Percentiles rank a stretch among this genome's conserved stretches.
These are phyloP conservation scores for Biston betularia DNA, from an alignment of 2,888 invertebrate genomes.

Conservation along the genomic window DNA sequence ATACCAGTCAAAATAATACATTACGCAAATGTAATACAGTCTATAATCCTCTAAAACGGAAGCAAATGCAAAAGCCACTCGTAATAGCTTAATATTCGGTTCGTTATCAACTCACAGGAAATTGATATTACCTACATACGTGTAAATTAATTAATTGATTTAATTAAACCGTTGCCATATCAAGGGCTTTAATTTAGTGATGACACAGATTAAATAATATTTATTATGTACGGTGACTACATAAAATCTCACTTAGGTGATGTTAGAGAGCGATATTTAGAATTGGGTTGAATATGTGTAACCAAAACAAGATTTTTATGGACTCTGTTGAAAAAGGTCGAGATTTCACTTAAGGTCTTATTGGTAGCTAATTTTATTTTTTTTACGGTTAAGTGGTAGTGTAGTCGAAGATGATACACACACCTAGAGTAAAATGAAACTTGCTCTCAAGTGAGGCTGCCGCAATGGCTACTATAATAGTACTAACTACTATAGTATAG, in stretches of 20 bases:
- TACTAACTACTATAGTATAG: no score
- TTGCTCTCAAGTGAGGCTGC: no score
- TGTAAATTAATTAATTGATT: slow-evolving; percentile 43
- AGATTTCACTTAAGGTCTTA: no score
- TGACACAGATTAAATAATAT: slow-evolving; percentile 6
- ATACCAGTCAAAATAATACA: neutral
- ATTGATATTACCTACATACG: slow-evolving; percentile 39
- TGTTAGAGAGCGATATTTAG: slow-evolving; percentile 15
- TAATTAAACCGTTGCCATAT: slow-evolving; percentile 43
- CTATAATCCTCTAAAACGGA: neutral
- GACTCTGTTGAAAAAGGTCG: no score
- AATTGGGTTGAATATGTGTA: neutral
- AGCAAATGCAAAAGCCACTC: neutral
- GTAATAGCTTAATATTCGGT: slow-evolving; percentile 16
- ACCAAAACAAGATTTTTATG: no score
- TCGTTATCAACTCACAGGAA: slow-evolving; percentile 29
- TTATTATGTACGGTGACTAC: slow-evolving; percentile 34
- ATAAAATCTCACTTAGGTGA: slow-evolving; percentile 43
- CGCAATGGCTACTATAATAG: no score
- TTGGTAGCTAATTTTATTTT: no score
- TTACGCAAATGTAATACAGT: neutral
- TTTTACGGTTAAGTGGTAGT: no score
- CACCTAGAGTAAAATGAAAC: no score
- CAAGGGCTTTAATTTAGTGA: slow-evolving; percentile 40
- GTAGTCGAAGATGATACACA: no score